Base-by-base conservation (phyloP, 2,797 vertebrate genomes). In the Ptychobarbus kaznakovi region DNA sequence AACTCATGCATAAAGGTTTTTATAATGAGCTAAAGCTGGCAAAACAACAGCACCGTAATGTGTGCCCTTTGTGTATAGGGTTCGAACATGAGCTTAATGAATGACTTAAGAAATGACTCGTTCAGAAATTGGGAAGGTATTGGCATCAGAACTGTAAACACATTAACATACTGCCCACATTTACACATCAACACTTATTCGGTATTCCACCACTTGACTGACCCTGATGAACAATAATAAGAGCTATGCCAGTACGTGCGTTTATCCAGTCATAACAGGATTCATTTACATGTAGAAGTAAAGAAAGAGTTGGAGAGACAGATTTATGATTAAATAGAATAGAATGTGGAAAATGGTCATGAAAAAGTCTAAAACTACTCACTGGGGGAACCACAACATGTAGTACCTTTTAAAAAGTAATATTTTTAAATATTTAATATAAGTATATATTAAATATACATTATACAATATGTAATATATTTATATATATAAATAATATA, bases 11-110 rank as follows among this genome's bases (percentile, higher is more conserved):
- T 69, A 70, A 78, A 84, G 35, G 75, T 56, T 51, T 84, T 56
- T 20, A 77, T 69, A 84, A 69, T 77, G 74, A 84, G 32, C 44
- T 28, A 58, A 84, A 77, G 74, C 49, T 84, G 61, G 74, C 49
- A 78, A 58, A 68, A 84, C 38, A 78, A 76, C 82, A 83, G 6
- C 82, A 44, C 74, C 58, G 69, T 70, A 69, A 70, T 78, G 15
- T 11, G 63, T 58, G 74, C 32, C 49, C 38, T 68, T 35, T 3
- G 74, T 78, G 40, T 82, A 35, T 51, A 32, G 25, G 40, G 70
- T 28, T 77, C 0, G 2, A 42, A 18, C 42, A 11, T 20, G 9
- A 76, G 70, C 42, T 40, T 68, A 32, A 63, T 76, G 22, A 77
- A 76, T 40, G 61, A 61, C 15, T 66, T 68, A 51, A 83, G 25